These are phyloP conservation scores for Theocolax elegans DNA, from an alignment of 1,140 invertebrate species.

Conservation along the genomic window DNA sequence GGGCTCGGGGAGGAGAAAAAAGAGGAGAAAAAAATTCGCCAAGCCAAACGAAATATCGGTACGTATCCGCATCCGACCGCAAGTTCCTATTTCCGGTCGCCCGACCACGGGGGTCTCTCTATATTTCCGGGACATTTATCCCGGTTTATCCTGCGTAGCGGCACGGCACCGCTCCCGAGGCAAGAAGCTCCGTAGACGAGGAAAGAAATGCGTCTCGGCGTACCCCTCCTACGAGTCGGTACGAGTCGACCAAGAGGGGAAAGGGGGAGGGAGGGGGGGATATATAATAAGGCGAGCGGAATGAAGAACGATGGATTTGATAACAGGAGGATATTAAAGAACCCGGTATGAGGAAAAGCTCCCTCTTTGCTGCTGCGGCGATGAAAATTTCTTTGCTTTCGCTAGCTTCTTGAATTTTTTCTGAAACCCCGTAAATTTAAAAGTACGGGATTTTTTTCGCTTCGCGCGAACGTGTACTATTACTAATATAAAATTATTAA, in stretches of 20 bases:
- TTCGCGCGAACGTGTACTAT: too few species aligned
- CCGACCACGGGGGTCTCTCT: slow-evolving; percentile 46
- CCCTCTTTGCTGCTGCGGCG: not conserved
- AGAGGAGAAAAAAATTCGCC: slow-evolving; percentile 55
- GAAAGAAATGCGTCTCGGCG: not conserved
- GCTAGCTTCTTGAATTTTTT: too few species aligned
- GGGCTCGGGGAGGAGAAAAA: slow-evolving; percentile 50
- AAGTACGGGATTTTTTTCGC: too few species aligned
- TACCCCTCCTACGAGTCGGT: too few species aligned
- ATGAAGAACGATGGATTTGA: slow-evolving; percentile 23
- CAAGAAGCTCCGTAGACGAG: slow-evolving; percentile 4
- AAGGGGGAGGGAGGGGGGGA: slow-evolving; percentile 41
- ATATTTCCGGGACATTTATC: slow-evolving; percentile 71
- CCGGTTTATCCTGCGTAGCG: slow-evolving; percentile 62
- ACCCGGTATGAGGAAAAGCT: slow-evolving; percentile 1
- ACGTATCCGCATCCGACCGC: slow-evolving; percentile 68
- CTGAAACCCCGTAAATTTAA: too few species aligned
- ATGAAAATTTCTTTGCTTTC: not conserved
- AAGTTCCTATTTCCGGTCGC: slow-evolving; percentile 70
- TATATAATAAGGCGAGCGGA: slow-evolving; percentile 36
- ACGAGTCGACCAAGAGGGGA: not conserved
- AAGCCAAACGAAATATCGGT: slow-evolving; percentile 60
- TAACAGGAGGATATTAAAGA: slow-evolving; percentile 13
- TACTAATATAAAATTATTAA: too few species aligned
- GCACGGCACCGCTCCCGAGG: not conserved